Evolutionary conservation across 2,113 vertebrate genomes (phyloP), one percentile per base, ranked within the genome.

Genomic region (Bubo blakistoni): DNA sequence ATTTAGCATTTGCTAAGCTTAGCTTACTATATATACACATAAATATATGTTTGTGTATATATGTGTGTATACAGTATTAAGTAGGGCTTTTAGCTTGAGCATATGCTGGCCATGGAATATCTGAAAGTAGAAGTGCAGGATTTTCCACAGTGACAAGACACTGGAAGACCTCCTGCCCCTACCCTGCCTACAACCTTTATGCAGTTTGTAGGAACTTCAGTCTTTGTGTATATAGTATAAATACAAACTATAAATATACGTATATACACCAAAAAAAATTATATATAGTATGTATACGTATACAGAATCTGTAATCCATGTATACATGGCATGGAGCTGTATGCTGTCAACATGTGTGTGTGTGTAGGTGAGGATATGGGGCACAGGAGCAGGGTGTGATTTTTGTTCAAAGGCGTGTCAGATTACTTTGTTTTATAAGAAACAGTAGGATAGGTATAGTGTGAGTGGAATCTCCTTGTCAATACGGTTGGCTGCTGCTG

Each of bases 81-180:
- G 19, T 44, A n/a, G 34, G 16, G 36, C 30, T 94, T 61, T 42
- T 76, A 61, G 12, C 57, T 19, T 44, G 18, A 69, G 26, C 20
- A 21, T 1, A 0, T 51, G 12, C 36, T 78, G 63, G 18, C 21
- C 6, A 0, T 59, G 25, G 6, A 46, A 29, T 34, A 5, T 44
- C 34, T 69, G 42, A 65, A 51, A 80, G 58, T 13, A 4, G 54
- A 73, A 91, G 20, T 1, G 0, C 22, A 21, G 49, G 20, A 40
- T 57, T 69, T 88, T 72, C 63, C 14, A 11, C 9, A 59, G 7
- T 1, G 5, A 26, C 11, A 25, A 13, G 51, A 49, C 58, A 7
- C 21, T 67, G n/a, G 26, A 80, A 67, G 38, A 32, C 21, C 9
- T 84, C 58, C 25, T 80, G 58, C 7, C 5, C 49, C 16, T 40